A percentile compares a stretch with the other conserved stretches of the same genome.
phyloP scores from a whole-genome alignment of 2,113 vertebrate species.

The Arizona elegans region DNA sequence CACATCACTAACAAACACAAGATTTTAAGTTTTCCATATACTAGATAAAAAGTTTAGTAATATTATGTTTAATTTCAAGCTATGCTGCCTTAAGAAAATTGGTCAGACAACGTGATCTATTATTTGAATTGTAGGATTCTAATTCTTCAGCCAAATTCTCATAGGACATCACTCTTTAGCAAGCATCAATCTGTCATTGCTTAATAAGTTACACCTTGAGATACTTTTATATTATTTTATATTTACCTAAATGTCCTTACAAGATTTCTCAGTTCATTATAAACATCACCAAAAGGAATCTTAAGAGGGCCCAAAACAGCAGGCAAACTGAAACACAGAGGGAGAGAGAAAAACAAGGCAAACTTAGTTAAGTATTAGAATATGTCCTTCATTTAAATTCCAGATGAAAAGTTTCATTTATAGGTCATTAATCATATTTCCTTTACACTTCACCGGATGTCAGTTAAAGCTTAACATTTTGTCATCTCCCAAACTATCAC shows the following conservation, averaged over 20 bases:
- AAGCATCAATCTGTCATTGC: not conserved
- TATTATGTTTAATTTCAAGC: not conserved
- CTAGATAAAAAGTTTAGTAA: not conserved
- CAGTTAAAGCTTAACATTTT: not conserved
- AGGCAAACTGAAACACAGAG: conserved; percentile 71
- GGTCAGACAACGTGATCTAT: not conserved
- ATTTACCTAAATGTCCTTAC: conserved; percentile 90
- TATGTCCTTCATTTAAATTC: not conserved
- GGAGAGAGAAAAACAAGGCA: conserved; percentile 44
- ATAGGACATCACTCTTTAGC: not conserved
- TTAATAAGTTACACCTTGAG: not conserved
- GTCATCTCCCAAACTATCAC: not conserved
- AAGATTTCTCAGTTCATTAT: conserved; percentile 82
- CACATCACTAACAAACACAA: not conserved
- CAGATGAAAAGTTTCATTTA: not conserved
- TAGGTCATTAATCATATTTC: not conserved
- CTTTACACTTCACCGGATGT: not conserved
- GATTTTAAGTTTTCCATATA: not conserved
- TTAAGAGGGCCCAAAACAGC: conserved; percentile 79
- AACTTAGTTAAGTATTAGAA: not conserved
- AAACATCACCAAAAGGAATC: conserved; percentile 80
- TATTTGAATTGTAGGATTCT: not conserved
- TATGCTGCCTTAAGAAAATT: not conserved
- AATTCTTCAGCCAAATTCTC: not conserved
- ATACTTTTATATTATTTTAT: not conserved